A percentile compares a stretch with the other conserved stretches of the same genome.
Conservation (phyloP, 2,888 invertebrate genomes). For the Euplagia quadripunctaria region DNA sequence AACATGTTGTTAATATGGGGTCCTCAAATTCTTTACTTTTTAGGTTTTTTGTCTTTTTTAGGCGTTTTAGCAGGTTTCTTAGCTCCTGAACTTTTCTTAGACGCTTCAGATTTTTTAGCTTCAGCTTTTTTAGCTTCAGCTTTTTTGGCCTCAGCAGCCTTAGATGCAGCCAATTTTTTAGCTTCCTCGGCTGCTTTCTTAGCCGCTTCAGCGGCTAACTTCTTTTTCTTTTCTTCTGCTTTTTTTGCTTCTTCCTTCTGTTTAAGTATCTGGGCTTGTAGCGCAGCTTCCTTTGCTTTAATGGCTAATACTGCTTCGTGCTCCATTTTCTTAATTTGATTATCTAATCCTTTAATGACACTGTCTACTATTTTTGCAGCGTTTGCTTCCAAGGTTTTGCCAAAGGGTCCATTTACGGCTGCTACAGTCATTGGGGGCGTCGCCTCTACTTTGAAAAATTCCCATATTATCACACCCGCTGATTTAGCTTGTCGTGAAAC, state of each 20-base stretch:
- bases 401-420: slow-evolving; percentile 65
- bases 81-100: not conserved
- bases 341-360: slow-evolving; percentile 65
- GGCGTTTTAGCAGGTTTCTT: not conserved
- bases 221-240: slow-evolving; percentile 50
- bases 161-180: slow-evolving; percentile 28
- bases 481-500: slow-evolving; percentile 59
- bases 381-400: slow-evolving; percentile 63
- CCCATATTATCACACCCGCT: slow-evolving; percentile 64
- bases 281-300: slow-evolving; percentile 59
- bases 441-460: slow-evolving; percentile 77
- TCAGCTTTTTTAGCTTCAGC: slow-evolving; percentile 18
- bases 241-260: slow-evolving; percentile 59
- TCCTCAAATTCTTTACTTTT: not conserved
- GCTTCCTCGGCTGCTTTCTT: slow-evolving; percentile 40
- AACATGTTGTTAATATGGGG: not conserved
- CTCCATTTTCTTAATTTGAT: slow-evolving; percentile 59
- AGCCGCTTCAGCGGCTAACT: slow-evolving; percentile 47
- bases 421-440: slow-evolving; percentile 70
- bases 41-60: not conserved
- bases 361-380: slow-evolving; percentile 52
- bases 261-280: slow-evolving; percentile 63
- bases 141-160: slow-evolving; percentile 20
- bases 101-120: slow-evolving; percentile 1
- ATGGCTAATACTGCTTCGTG: slow-evolving; percentile 36